Evolutionary conservation across 2,888 invertebrate species (phyloP), one percentile per base, ranked within the genome.

Genomic region (Minunthozetes semirufus): DNA sequence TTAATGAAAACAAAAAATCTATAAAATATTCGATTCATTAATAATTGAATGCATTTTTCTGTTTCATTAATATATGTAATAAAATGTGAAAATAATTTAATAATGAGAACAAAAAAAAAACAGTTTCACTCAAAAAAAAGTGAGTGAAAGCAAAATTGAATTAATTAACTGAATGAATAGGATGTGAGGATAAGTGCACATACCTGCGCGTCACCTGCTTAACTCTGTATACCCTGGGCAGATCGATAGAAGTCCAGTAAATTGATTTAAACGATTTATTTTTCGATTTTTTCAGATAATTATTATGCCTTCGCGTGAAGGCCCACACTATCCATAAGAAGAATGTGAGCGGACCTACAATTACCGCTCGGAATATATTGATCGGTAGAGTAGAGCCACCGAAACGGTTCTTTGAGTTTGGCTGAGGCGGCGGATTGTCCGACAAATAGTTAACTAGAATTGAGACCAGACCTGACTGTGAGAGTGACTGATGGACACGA

Each of bases 171-270:
- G 8, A 33, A 33, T 33, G 33, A 33, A 33, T 33, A 5, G 33
- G 33, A 5, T 33, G 3, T 33, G 33, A 33, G 33, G 33, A n/a
- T 59, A 19, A 73, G 5, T 38, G 25, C 33, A 73, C 22, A 33
- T 74, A 84, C 73, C 85, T 85, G 48, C 86, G 80, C 72, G 86
- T 86, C 46, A 87, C 86, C 79, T 86, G 85, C 78, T 86, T 86
- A 72, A 87, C 83, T 71, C 86, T 80, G 38, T 80, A 79, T 63
- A 84, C 82, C 76, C 83, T 82, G n/a, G 78, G 76, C 59, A 82
- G 81, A 22, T 73, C 75, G 15, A 76, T 29, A 9, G 73, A 11
- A 46, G 74, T 73, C 76, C 75, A 76, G 33, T 76, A 63, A n/a
- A 76, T 38, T 27, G 76, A 76, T 38, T 59, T 71, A 5, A 42